Evolutionary conservation across 2,797 vertebrate species (phyloP).

Genomic region (Gymnocypris eckloni): DNA sequence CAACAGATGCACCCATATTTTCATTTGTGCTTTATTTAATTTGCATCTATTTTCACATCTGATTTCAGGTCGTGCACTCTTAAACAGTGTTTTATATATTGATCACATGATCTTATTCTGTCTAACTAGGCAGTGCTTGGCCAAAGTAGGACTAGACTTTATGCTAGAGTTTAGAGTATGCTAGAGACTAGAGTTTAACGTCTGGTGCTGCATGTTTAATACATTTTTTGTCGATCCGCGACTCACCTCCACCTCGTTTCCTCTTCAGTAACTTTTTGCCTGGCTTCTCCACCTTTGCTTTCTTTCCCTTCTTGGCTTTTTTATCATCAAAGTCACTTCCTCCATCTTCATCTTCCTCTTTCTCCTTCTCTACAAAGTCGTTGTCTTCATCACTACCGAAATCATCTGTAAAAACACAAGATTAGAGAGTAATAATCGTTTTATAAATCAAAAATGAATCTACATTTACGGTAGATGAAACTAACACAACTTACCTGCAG

Average conservation of each 20-base stretch:
- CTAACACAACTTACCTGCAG: conserved; percentile 82
- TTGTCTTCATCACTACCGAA: conserved; percentile 89
- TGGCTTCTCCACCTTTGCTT: conserved; percentile 83
- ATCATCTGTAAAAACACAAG: conserved; percentile 74
- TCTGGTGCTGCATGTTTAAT: conserved; percentile 19
- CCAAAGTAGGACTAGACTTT: not conserved
- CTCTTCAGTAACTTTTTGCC: conserved; percentile 84
- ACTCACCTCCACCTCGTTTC: conserved; percentile 84
- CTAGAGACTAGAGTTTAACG: not conserved
- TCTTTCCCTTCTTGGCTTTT: conserved; percentile 88
- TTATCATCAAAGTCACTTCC: conserved; percentile 90
- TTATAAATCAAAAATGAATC: not conserved
- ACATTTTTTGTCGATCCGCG: not conserved
- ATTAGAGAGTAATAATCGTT: not conserved
- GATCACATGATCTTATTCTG: not conserved
- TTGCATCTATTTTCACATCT: not conserved
- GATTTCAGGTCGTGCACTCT: not conserved
- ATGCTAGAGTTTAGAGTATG: not conserved
- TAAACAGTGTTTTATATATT: not conserved
- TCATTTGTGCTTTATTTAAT: not conserved
- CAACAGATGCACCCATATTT: not conserved
- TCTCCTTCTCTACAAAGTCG: conserved; percentile 82
- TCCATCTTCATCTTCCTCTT: conserved; percentile 85
- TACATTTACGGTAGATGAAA: not conserved
- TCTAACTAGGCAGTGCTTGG: not conserved